Evolutionary conservation across 1,140 invertebrate genomes (phyloP), one percentile per base, ranked within the genome.

Genomic region (Trichoplusia ni): DNA sequence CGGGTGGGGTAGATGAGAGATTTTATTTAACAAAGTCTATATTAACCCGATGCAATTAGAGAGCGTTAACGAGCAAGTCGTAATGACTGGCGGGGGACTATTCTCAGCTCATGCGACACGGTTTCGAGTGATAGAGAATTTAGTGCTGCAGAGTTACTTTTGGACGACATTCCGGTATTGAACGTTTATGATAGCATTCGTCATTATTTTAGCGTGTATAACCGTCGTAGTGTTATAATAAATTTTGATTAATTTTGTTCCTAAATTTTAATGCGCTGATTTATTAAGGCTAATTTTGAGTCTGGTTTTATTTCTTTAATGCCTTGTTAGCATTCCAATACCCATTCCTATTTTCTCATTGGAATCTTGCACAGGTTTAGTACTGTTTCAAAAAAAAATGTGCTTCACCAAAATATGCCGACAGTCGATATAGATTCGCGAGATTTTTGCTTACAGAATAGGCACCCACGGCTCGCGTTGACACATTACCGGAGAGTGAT

Each of bases 11-110:
- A 74, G 82, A 81, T 80, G 77, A 83, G 84, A 86, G 87, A 90
- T 90, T 90, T 90, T 90, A 90, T 89, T 90, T 90, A 90, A 90
- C 87, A 90, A 89, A 90, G 87, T 90, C 84, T 90, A 87, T 89
- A 90, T 90, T 90, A 90, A 90, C 86, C 86, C 86, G 83, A 86
- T 86, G 87, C 87, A 90, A 90, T 90, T 90, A 90, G 82, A 84
- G 87, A 86, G 68, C 78, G 84, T 86, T 90, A 90, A 90, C 87
- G 87, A 89, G 86, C 83, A 81, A 78, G 71, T 37, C 67, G 85
- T 90, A 90, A 90, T 90, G 87, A 90, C 81, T 79, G 70, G 71
- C 54, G 75, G 81, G 75, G 37, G 65, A 51, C 67, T 86, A 88
- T 83, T 87, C 77, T 82, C 44, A 56, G 66, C 59, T 27, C 25